A percentile compares a stretch with the other conserved stretches of the same genome.
These are phyloP conservation scores for Scolopax rusticola DNA, from an alignment of 2,797 vertebrate species.

Conservation along the genomic window DNA sequence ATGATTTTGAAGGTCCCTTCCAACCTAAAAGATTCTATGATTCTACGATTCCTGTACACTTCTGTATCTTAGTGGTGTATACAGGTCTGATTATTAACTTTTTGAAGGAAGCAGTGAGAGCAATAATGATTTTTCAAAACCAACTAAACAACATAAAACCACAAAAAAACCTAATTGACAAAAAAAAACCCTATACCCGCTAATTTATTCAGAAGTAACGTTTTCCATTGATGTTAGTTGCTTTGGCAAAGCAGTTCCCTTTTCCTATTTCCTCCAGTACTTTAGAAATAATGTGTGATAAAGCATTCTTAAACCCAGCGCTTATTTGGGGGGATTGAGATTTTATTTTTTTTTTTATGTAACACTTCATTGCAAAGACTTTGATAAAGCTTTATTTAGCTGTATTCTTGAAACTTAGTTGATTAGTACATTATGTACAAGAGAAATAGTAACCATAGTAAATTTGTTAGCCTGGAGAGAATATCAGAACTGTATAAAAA, in stretches of 20 bases:
- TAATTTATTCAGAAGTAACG: neutral
- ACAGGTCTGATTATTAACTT: neutral
- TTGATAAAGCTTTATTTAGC: neutral
- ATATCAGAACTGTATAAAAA: neutral
- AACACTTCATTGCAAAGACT: neutral
- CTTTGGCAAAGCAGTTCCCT: neutral
- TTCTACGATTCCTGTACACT: neutral
- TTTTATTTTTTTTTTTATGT: neutral
- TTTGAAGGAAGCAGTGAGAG: neutral
- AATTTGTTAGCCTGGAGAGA: neutral
- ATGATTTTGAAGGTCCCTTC: no score
- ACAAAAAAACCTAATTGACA: neutral
- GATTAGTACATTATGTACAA: neutral
- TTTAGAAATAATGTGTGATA: neutral
- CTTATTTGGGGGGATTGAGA: fast-evolving
- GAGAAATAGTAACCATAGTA: neutral
- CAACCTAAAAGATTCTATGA: no score
- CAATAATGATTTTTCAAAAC: neutral
- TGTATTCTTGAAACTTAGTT: neutral
- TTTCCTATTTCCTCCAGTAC: neutral
- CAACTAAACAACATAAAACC: no score
- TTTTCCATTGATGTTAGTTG: neutral
- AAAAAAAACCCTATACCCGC: neutral
- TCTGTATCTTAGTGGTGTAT: neutral
- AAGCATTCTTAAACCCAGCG: neutral